Percentiles rank a stretch among this genome's conserved stretches.
These are phyloP conservation scores for Sebastes nivosus DNA, from an alignment of 2,797 vertebrate genomes.

Conservation along the genomic window DNA sequence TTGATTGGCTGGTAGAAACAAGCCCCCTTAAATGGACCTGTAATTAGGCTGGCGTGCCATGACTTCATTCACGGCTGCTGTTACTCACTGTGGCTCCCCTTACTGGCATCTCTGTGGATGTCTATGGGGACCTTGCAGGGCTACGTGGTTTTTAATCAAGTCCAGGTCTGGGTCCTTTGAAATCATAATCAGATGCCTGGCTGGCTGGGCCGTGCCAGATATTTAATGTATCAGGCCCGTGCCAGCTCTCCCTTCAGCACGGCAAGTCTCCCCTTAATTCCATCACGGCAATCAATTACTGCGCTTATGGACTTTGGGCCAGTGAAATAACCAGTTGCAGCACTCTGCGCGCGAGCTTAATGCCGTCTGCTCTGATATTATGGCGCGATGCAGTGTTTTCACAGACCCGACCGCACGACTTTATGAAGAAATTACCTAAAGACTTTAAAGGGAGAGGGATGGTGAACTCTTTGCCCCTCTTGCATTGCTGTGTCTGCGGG, in stretches of 20 bases:
- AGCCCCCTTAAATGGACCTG: slow-evolving; percentile 31
- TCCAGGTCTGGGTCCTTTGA: slow-evolving; percentile 74
- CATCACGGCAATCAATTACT: slow-evolving; percentile 74
- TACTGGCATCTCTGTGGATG: slow-evolving; percentile 49
- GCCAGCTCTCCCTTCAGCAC: slow-evolving; percentile 63
- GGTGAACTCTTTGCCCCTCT: slow-evolving; percentile 57
- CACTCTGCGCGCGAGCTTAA: slow-evolving; percentile 26
- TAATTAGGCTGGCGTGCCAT: slow-evolving; percentile 57
- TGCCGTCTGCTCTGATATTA: slow-evolving; percentile 47
- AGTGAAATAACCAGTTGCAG: slow-evolving; percentile 58
- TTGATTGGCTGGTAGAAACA: slow-evolving; percentile 51
- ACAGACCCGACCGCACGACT: slow-evolving; percentile 44
- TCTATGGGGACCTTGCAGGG: slow-evolving; percentile 49
- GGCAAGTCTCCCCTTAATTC: slow-evolving; percentile 65
- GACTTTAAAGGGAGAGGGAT: slow-evolving; percentile 31
- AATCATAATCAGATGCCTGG: slow-evolving; percentile 78
- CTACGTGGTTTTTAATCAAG: slow-evolving; percentile 70
- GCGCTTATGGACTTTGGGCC: slow-evolving; percentile 52
- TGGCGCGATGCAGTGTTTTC: slow-evolving; percentile 45
- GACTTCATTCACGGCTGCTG: slow-evolving; percentile 62
- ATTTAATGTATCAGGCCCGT: slow-evolving; percentile 66
- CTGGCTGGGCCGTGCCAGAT: slow-evolving; percentile 65
- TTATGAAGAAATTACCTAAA: slow-evolving; percentile 62
- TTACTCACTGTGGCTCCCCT: slow-evolving; percentile 42
- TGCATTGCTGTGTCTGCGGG: slow-evolving; percentile 56